Percentiles rank a stretch among this genome's conserved stretches.
Evolutionary conservation across 1,140 invertebrate genomes (phyloP).

Genomic region (Centruroides vittatus): DNA sequence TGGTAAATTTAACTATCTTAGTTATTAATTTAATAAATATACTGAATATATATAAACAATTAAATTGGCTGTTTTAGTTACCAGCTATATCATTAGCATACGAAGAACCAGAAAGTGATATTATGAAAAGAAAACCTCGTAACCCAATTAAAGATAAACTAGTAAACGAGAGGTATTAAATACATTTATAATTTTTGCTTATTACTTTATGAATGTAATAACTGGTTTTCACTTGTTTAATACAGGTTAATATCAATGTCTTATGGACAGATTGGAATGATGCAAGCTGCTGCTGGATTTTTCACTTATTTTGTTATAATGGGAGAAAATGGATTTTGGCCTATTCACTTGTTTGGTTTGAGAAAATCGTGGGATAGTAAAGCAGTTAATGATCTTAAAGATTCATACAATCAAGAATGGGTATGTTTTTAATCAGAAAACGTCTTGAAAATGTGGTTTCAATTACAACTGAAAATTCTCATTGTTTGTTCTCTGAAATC

Average conservation of each 20-base stretch:
- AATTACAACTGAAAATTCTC: too few relatives aligned
- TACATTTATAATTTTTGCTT: background rate
- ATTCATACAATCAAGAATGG: constrained; percentile 45
- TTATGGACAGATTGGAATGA: constrained; percentile 37
- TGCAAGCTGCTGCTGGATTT: constrained; percentile 34
- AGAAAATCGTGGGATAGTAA: constrained; percentile 38
- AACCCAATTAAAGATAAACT: constrained; percentile 46
- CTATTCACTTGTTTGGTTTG: constrained; percentile 33
- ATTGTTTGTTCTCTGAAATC: too few relatives aligned
- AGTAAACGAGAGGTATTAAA: constrained; percentile 35
- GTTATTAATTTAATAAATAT: background rate
- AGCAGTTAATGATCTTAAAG: constrained; percentile 38
- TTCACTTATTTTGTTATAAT: constrained; percentile 41
- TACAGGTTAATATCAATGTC: constrained; percentile 56
- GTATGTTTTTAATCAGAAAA: constrained; percentile 18
- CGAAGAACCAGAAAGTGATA: constrained; percentile 49
- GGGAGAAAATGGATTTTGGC: constrained; percentile 42
- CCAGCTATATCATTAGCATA: constrained; percentile 52
- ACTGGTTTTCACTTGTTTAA: background rate
- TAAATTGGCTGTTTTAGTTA: constrained; percentile 44
- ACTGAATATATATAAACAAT: constrained; percentile 30
- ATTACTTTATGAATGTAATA: too few relatives aligned
- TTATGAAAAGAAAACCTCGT: constrained; percentile 49
- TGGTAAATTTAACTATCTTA: constrained; percentile 35
- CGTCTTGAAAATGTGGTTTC: too few relatives aligned